Evolutionary conservation across 1,140 invertebrate species (phyloP).

Genomic region (Scaptomyza montana): DNA sequence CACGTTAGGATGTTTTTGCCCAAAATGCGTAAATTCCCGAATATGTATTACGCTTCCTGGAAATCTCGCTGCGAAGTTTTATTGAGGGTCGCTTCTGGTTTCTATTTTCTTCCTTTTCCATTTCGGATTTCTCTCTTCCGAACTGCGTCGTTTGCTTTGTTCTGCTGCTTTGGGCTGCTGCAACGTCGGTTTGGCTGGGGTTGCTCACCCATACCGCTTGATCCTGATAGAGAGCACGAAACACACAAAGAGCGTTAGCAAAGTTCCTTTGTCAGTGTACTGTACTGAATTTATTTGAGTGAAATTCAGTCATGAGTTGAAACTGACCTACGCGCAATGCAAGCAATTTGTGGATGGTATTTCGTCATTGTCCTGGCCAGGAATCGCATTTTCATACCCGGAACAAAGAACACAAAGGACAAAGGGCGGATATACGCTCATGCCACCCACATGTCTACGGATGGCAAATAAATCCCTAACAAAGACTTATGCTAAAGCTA

Average conservation of each 20-base stretch:
- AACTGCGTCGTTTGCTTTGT: slow-evolving; percentile 31
- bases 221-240: slow-evolving; percentile 15
- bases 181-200: slow-evolving; percentile 49
- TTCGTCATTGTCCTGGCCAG: slow-evolving; percentile 45
- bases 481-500: background rate
- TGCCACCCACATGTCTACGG: background rate
- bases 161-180: slow-evolving; percentile 50
- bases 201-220: slow-evolving; percentile 50
- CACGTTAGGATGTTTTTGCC: background rate
- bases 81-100: slow-evolving; percentile 17
- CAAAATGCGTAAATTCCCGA: slow-evolving; percentile 12
- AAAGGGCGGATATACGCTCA: slow-evolving; percentile 28
- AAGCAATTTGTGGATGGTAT: slow-evolving; percentile 22
- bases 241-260: background rate
- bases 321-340: slow-evolving; percentile 46
- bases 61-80: slow-evolving; percentile 27
- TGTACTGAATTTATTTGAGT: slow-evolving; percentile 30
- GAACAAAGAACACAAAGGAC: slow-evolving; percentile 55
- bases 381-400: slow-evolving; percentile 28
- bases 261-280: slow-evolving; percentile 50
- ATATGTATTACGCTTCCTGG: slow-evolving; percentile 41
- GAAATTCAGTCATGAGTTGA: slow-evolving; percentile 21
- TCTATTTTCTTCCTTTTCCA: background rate
- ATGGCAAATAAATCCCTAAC: background rate
- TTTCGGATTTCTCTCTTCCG: background rate